Evolutionary conservation across 2,113 vertebrate genomes (phyloP).

Genomic region (Calyptommatus sinebrachiatus): DNA sequence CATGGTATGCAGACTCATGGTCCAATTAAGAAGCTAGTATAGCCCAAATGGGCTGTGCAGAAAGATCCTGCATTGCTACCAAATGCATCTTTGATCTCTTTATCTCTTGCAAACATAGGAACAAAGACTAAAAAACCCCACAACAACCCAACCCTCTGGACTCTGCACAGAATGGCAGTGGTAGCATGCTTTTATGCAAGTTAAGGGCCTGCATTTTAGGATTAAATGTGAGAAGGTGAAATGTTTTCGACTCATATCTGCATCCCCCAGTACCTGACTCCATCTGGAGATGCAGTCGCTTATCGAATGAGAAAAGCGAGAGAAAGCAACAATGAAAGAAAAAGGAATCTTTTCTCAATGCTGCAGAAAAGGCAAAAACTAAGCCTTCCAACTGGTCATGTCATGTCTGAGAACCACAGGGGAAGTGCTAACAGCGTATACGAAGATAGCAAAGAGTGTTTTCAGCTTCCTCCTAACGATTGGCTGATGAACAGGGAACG

Average conservation of each 20-base stretch:
- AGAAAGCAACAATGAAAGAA: neutral
- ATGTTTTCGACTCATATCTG: neutral
- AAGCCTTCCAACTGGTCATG: neutral
- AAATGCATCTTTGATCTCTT: neutral
- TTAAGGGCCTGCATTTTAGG: accelerated
- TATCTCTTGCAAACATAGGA: neutral
- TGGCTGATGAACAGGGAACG: constrained; percentile 41
- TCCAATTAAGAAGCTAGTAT: too few relatives aligned
- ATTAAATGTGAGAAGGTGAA: neutral
- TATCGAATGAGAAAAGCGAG: neutral
- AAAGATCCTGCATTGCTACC: neutral
- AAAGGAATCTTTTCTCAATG: neutral
- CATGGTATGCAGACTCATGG: too few relatives aligned
- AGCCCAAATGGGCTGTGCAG: too few relatives aligned
- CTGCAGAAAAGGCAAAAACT: neutral
- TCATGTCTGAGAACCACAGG: constrained; percentile 28
- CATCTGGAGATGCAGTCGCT: accelerated
- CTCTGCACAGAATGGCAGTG: neutral
- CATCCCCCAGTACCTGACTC: neutral
- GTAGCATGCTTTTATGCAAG: neutral
- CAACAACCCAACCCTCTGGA: too few relatives aligned
- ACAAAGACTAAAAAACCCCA: neutral
- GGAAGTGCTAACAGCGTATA: constrained; percentile 20
- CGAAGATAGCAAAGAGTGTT: neutral
- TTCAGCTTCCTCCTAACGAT: neutral